These are phyloP conservation scores for Rhynchonycteris naso DNA, from an alignment of 2,797 vertebrate genomes.

Conservation along the genomic window DNA sequence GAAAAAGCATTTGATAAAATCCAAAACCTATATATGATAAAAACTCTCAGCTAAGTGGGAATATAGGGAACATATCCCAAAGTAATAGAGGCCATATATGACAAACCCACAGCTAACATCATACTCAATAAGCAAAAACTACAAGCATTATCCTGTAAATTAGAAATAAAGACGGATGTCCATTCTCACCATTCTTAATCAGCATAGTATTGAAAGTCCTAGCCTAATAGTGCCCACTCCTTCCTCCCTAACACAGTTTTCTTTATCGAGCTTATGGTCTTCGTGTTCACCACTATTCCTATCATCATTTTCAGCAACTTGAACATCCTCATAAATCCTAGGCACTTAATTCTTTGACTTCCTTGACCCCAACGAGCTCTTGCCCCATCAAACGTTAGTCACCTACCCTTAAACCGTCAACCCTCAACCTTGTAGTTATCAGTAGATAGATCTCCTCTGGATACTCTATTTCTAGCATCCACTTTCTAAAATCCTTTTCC, in stretches of 20 bases:
- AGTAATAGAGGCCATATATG: too few relatives aligned
- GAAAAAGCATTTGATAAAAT: too few relatives aligned
- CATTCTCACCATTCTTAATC: too few relatives aligned
- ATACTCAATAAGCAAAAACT: too few relatives aligned
- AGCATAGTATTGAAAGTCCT: too few relatives aligned
- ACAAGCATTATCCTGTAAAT: too few relatives aligned
- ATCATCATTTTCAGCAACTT: background rate
- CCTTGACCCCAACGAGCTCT: background rate
- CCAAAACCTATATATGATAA: too few relatives aligned
- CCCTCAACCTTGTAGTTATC: background rate
- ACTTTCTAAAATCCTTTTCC: background rate
- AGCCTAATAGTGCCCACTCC: background rate
- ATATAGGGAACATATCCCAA: too few relatives aligned
- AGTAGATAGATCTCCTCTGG: background rate
- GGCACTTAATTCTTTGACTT: background rate
- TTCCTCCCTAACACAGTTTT: background rate
- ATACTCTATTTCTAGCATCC: background rate
- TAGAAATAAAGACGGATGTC: too few relatives aligned
- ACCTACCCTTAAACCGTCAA: background rate
- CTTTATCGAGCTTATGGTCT: background rate
- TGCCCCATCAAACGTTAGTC: background rate
- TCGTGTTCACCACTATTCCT: background rate
- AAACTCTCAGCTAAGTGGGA: too few relatives aligned
- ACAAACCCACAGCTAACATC: too few relatives aligned
- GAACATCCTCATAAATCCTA: background rate